Conservation (phyloP, 2,113 vertebrate species). For the Clinocottus analis region DNA sequence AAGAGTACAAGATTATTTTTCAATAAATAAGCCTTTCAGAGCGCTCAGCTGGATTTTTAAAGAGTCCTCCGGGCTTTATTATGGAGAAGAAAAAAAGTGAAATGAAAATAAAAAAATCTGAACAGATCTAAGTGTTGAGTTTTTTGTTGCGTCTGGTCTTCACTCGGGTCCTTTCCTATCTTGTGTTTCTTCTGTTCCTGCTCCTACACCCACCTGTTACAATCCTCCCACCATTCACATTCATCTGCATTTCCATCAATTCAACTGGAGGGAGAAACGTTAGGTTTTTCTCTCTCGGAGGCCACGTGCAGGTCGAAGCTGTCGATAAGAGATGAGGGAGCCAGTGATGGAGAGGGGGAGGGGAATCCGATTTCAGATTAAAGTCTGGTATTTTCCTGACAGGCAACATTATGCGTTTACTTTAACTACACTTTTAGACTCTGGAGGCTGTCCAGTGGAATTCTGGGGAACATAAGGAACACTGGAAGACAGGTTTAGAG, state of each 20-base stretch:
- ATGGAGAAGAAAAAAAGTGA: constrained; percentile 53
- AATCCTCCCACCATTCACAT: neutral
- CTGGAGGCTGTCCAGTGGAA: neutral
- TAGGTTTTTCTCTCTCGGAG: constrained; percentile 16
- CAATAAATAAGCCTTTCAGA: constrained; percentile 69
- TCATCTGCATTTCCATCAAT: constrained; percentile 13
- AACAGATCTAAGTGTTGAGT: constrained; percentile 50
- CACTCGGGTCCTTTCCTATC: neutral
- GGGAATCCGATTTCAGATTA: neutral
- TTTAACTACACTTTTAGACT: neutral
- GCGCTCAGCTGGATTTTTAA: constrained; percentile 63
- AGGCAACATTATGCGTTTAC: neutral
- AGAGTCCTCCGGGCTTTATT: constrained; percentile 61
- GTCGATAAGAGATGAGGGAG: constrained; percentile 6
- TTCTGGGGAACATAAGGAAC: neutral
- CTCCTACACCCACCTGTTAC: neutral
- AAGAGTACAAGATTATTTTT: constrained; percentile 76
- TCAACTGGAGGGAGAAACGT: neutral
- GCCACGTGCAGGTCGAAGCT: neutral
- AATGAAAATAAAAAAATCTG: constrained; percentile 61
- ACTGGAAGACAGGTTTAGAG: neutral
- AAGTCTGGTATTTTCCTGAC: neutral
- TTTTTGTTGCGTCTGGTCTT: constrained; percentile 31
- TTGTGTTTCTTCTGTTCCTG: constrained; percentile 9
- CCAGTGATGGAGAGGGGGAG: neutral